Base-by-base conservation (phyloP, 1,140 invertebrate species). In the Sogatella furcifera region DNA sequence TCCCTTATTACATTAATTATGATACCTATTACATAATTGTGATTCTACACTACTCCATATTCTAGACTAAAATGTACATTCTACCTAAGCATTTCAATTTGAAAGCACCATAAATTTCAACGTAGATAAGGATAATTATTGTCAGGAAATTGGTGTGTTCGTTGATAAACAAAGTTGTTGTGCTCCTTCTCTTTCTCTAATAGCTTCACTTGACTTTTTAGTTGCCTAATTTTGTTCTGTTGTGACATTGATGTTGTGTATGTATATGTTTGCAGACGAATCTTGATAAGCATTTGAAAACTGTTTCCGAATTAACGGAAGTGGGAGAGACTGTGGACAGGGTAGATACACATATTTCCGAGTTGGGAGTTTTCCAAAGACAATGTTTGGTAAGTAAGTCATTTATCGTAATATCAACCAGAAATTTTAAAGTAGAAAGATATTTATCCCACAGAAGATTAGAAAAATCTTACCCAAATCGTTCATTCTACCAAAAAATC, bases 301-400 rank as follows among this genome's bases (percentile, higher is more conserved):
- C 78, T 8, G 77, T 84, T n/a, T 81, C 83, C 55, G 85, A 89
- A 57, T 88, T 94, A 85, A 88, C 83, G 1, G 91, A 94, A 72
- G 81, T 90, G 52, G 92, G 92, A 9, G 91, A 95, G 71, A 91
- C 87, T 24, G 83, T 90, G 14, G 74, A 74, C 46, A 79, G 86
- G 63, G 87, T 94, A 1, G 86, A 92, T 55, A 80, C 78, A 54
- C 78, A 95, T 19, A 81, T 93, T 41, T 76, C 80, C 66, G 88
- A 94, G 67, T 86, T 89, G 19, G 76, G 82, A 57, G 75, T 84
- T 24, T 90, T 93, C 76, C 84, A 91, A 71, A 81, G 83, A 72
- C 73, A 84, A 55, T 89, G 88, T 72, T 79, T 81, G 73, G 84
- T 85, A 74, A 69, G 75, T 75, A 63, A 52, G 17, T 28, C 6